phyloP scores from a whole-genome alignment of 2,113 vertebrate genomes.

The Bungarus multicinctus region DNA sequence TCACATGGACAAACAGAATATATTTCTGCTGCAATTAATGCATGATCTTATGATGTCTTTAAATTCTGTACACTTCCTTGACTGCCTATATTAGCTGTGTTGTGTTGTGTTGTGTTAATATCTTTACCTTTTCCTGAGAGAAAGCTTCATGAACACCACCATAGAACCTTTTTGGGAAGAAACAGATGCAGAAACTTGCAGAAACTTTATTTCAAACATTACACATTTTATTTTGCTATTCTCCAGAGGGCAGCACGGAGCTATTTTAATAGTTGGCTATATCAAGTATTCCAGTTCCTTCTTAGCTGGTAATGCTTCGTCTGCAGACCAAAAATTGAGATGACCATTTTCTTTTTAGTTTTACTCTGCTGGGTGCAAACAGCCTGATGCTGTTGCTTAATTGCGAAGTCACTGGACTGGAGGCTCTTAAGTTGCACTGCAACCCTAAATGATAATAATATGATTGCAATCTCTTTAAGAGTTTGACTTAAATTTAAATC shows the following conservation, averaged over 20 bases:
- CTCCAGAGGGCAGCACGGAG: constrained; percentile 60
- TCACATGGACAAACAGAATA: background rate
- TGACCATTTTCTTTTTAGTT: accelerated
- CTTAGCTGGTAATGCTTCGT: accelerated
- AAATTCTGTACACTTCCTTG: background rate
- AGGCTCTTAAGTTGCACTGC: background rate
- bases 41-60: background rate
- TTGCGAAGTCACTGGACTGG: background rate
- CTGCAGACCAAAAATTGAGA: accelerated
- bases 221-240: background rate
- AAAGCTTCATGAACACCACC: background rate
- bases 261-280: constrained; percentile 38
- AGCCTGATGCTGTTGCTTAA: accelerated
- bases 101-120: background rate
- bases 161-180: background rate
- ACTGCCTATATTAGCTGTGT: background rate
- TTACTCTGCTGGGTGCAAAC: accelerated
- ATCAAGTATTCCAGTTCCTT: background rate
- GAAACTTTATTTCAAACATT: background rate
- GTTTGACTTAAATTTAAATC: background rate
- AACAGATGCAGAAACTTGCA: background rate
- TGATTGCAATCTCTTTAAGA: background rate
- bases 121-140: background rate
- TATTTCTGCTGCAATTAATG: background rate
- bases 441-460: background rate